phyloP scores from a whole-genome alignment of 53 echinoderm and acorn worm genomes.

The Patiria pectinifera region DNA sequence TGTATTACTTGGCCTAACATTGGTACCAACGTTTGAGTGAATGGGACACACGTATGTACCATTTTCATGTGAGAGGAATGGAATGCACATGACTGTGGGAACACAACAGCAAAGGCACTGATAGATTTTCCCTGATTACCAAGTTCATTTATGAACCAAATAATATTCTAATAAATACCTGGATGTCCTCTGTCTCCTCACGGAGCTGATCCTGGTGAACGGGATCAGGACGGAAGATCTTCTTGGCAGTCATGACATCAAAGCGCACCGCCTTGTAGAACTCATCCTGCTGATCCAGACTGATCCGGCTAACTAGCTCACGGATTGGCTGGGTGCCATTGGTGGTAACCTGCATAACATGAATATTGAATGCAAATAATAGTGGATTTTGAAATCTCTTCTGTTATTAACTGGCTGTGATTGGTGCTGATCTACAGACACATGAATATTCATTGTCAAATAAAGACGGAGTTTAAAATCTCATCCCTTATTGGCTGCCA shows the following conservation, averaged over 20 bases:
- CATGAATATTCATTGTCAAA: neutral
- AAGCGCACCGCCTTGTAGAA: constrained; percentile 64
- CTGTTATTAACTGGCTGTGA: neutral
- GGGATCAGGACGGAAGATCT: neutral
- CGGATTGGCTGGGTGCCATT: constrained; percentile 48
- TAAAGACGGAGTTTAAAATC: neutral
- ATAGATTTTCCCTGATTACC: no score
- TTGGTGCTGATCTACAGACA: neutral
- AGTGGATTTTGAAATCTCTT: neutral
- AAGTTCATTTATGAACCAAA: no score
- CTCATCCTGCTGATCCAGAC: constrained; percentile 57
- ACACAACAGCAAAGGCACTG: no score
- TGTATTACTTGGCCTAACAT: no score
- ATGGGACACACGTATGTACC: no score
- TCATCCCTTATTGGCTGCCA: neutral
- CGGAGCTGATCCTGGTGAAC: constrained; percentile 36
- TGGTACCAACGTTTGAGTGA: no score
- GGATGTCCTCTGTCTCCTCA: constrained; percentile 16
- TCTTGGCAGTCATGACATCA: constrained; percentile 47
- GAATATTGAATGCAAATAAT: constrained; percentile 28
- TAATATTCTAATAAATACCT: constrained; percentile 1
- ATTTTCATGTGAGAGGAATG: no score
- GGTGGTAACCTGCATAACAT: constrained; percentile 62
- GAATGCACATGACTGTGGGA: no score
- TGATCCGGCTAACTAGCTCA: constrained; percentile 55